Evolutionary conservation across 2,888 invertebrate genomes (phyloP).

Genomic region (Blastobasis adustella): DNA sequence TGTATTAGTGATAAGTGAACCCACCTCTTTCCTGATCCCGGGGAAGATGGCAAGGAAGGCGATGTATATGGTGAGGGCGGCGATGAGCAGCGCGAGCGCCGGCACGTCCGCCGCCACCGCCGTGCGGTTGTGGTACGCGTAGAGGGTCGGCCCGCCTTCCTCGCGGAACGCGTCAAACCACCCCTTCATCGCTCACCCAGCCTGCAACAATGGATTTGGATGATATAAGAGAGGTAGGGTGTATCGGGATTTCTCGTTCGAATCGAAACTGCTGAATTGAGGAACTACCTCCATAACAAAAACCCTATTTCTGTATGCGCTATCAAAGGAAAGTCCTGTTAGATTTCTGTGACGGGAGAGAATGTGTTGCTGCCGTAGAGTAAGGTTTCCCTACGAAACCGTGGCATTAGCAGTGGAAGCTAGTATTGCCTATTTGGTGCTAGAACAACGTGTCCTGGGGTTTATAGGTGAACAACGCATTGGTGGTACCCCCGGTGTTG

Average conservation of each 20-base stretch:
- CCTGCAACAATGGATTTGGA: constrained; percentile 33
- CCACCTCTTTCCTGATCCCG: constrained; percentile 94
- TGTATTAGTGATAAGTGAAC: constrained; percentile 31
- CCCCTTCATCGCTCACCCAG: constrained; percentile 86
- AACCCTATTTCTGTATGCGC: too few species aligned
- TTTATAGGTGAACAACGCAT: too few species aligned
- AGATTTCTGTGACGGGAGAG: too few species aligned
- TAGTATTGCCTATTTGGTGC: too few species aligned
- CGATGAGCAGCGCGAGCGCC: constrained; percentile 87
- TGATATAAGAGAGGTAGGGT: not conserved
- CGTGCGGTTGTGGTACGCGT: constrained; percentile 95
- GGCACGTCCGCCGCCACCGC: constrained; percentile 96
- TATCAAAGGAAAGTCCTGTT: too few species aligned
- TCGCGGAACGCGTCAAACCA: constrained; percentile 98
- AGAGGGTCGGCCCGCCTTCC: constrained; percentile 97
- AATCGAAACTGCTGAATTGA: too few species aligned
- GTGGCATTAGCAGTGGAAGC: too few species aligned
- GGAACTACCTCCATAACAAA: too few species aligned
- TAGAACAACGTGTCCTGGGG: too few species aligned
- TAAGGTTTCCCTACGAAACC: too few species aligned
- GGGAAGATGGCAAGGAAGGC: constrained; percentile 97
- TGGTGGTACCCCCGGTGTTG: too few species aligned
- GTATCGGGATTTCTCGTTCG: not conserved
- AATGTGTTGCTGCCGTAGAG: too few species aligned
- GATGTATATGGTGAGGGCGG: constrained; percentile 92